phyloP scores from a whole-genome alignment of 30 jellyfish, hydroid and myxozoan species.

The Aurelia sp. region DNA sequence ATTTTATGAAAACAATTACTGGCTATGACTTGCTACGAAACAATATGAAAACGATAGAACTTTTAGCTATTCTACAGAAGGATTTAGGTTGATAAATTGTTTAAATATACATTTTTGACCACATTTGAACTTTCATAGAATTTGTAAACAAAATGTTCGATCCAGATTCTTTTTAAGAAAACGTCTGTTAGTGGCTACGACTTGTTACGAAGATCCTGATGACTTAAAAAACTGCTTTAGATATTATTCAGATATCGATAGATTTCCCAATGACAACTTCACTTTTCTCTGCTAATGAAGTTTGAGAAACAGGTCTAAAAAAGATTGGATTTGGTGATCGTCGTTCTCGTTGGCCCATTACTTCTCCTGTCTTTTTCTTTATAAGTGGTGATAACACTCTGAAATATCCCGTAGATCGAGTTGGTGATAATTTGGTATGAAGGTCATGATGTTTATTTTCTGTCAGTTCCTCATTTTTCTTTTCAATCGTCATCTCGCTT shows the following conservation, averaged over 20 bases:
- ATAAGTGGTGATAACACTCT: conserved; percentile 29
- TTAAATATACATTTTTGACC: too few relatives aligned
- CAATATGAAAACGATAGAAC: neutral
- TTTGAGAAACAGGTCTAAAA: conserved; percentile 19
- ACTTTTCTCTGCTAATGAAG: neutral
- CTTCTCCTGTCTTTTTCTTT: conserved; percentile 19
- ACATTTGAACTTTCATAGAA: too few relatives aligned
- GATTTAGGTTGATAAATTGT: too few relatives aligned
- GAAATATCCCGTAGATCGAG: conserved; percentile 34
- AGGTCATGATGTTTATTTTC: conserved; percentile 4
- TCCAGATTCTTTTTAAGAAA: too few relatives aligned
- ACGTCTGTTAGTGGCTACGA: neutral
- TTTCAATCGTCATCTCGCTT: neutral
- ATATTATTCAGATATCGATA: neutral
- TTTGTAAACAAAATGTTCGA: too few relatives aligned
- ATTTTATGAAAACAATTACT: neutral
- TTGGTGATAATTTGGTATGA: conserved; percentile 3
- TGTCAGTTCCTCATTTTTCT: neutral
- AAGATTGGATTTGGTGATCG: conserved; percentile 38
- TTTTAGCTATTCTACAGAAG: too few relatives aligned
- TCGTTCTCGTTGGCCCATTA: conserved; percentile 29
- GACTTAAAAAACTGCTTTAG: neutral
- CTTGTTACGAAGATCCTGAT: neutral
- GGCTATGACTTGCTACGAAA: neutral
- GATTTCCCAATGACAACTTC: conserved; percentile 20